phyloP scores from a whole-genome alignment of 1,140 invertebrate species.

The Harpegnathos saltator region DNA sequence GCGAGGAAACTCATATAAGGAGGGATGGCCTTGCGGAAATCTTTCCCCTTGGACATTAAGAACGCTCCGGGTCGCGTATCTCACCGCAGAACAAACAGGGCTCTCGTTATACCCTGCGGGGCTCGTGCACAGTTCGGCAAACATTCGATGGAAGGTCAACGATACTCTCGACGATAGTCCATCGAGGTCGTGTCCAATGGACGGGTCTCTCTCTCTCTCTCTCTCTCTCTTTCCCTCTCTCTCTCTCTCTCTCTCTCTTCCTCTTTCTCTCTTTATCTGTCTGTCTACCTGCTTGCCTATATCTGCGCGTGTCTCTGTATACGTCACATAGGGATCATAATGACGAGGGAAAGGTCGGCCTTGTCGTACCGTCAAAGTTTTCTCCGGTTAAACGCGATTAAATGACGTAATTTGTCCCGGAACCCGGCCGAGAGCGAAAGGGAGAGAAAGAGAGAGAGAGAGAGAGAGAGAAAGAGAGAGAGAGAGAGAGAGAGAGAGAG shows the following conservation, averaged over 20 bases:
- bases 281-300: too few relatives aligned
- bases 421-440: conserved; percentile 43
- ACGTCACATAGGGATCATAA: conserved; percentile 28
- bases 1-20: conserved; percentile 41
- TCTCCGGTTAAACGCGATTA: conserved; percentile 68
- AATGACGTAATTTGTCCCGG: conserved; percentile 63
- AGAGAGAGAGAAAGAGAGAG: too few relatives aligned
- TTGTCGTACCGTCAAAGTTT: conserved; percentile 58
- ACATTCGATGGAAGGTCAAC: conserved; percentile 61
- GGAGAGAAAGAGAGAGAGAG: too few relatives aligned
- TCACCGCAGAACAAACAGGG: conserved; percentile 47
- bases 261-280: too few relatives aligned
- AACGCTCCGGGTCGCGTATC: conserved; percentile 47
- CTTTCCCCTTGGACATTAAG: conserved; percentile 55
- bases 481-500: too few relatives aligned
- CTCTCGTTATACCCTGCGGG: conserved; percentile 39
- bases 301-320: neutral
- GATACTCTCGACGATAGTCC: conserved; percentile 36
- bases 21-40: conserved; percentile 43
- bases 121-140: conserved; percentile 55
- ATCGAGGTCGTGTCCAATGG: conserved; percentile 33
- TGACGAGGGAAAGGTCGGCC: conserved; percentile 11
- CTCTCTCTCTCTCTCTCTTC: neutral
- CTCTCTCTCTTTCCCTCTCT: too few relatives aligned
- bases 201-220: neutral